Percentiles rank a stretch among this genome's conserved stretches.
Evolutionary conservation across 2,113 vertebrate genomes (phyloP).

Genomic region (Aegypius monachus): DNA sequence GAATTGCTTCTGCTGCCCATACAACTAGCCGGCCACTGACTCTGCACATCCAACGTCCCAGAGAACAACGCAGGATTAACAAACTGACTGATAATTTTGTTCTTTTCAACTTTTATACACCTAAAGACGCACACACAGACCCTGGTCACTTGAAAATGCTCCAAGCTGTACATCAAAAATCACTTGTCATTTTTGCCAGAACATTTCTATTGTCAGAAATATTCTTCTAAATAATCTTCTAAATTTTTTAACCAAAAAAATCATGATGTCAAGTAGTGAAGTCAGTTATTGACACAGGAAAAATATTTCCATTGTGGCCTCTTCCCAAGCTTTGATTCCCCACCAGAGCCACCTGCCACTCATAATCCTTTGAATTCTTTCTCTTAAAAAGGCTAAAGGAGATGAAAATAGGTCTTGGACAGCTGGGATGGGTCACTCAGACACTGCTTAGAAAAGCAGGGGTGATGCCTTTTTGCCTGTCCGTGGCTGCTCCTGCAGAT

Average conservation of each 20-base stretch:
- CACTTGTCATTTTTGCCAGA: neutral
- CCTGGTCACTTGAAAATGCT: neutral
- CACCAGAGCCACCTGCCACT: neutral
- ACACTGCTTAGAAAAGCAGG: too few relatives aligned
- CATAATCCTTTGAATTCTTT: neutral
- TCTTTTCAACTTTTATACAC: neutral
- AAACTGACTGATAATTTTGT: neutral
- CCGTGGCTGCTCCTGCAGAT: neutral
- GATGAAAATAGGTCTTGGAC: neutral
- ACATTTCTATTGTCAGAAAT: neutral
- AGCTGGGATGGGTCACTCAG: neutral
- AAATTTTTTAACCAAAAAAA: neutral
- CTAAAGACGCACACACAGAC: neutral
- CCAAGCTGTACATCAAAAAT: neutral
- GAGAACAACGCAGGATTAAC: neutral
- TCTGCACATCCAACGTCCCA: neutral
- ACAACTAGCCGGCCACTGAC: too few relatives aligned
- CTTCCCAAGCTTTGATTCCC: neutral
- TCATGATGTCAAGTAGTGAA: rapidly evolving
- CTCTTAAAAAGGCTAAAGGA: neutral
- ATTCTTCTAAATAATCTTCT: neutral
- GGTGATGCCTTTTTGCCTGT: neutral
- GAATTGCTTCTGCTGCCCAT: neutral
- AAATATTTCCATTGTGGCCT: neutral
- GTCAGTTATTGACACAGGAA: neutral